phyloP scores from a whole-genome alignment of 1,140 invertebrate species.

The Amyelois transitella region DNA sequence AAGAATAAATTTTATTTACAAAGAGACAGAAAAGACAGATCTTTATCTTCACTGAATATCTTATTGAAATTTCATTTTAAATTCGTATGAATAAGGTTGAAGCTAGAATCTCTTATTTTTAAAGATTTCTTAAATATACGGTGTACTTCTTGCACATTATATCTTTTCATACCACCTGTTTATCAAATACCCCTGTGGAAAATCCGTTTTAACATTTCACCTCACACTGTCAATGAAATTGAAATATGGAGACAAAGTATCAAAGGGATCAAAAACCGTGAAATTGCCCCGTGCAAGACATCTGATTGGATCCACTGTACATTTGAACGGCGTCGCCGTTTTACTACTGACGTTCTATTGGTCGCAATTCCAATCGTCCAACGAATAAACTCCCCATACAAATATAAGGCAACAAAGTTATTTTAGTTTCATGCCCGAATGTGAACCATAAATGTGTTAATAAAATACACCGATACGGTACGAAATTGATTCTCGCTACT shows the following conservation, averaged over 20 bases:
- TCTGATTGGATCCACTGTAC: constrained; percentile 18
- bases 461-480: constrained; percentile 16
- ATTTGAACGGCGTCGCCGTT: constrained; percentile 12
- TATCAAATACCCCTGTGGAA: too few relatives aligned
- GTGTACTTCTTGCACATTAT: too few relatives aligned
- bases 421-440: constrained; percentile 11
- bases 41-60: too few relatives aligned
- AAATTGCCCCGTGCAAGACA: constrained; percentile 13
- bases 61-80: too few relatives aligned
- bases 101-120: too few relatives aligned
- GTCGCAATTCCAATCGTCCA: constrained; percentile 16
- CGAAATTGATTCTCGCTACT: constrained; percentile 10
- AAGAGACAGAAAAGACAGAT: too few relatives aligned
- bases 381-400: constrained; percentile 17
- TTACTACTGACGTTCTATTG: constrained; percentile 10
- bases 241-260: constrained; percentile 2
- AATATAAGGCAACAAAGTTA: constrained; percentile 19
- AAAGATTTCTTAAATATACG: too few relatives aligned
- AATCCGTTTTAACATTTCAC: neutral
- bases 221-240: neutral
- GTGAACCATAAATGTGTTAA: constrained; percentile 16
- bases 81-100: too few relatives aligned
- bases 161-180: neutral
- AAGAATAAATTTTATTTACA: too few relatives aligned
- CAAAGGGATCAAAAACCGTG: constrained; percentile 14